These are phyloP conservation scores for Scophthalmus maximus DNA, from an alignment of 2,113 vertebrate species.

Conservation along the genomic window DNA sequence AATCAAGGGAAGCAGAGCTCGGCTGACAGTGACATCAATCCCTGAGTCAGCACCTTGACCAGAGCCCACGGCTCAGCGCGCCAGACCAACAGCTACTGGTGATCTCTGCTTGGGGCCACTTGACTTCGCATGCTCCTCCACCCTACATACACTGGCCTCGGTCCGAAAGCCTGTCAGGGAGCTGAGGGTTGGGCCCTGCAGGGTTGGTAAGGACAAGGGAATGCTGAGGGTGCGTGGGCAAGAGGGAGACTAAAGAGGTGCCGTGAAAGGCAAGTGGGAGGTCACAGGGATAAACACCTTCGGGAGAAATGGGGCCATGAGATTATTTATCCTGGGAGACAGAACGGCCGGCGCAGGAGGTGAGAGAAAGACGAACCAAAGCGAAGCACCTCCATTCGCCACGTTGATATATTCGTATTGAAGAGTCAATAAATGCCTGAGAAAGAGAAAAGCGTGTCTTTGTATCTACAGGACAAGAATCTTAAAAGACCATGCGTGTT, in stretches of 20 bases:
- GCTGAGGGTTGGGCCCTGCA: slow-evolving; percentile 23
- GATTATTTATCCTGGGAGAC: slow-evolving; percentile 81
- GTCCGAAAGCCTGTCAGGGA: slow-evolving; percentile 22
- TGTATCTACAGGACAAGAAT: slow-evolving; percentile 41
- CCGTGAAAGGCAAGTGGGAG: slow-evolving; percentile 65
- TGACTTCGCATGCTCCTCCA: slow-evolving; percentile 19
- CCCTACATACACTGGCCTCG: slow-evolving; percentile 9
- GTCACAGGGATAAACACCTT: slow-evolving; percentile 80
- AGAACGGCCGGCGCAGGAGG: slow-evolving; percentile 55
- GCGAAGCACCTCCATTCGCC: slow-evolving; percentile 60
- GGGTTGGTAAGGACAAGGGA: slow-evolving; percentile 21
- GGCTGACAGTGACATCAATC: slow-evolving; percentile 60
- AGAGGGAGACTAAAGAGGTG: slow-evolving; percentile 52
- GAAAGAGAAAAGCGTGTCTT: slow-evolving; percentile 22
- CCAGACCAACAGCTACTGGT: slow-evolving; percentile 41
- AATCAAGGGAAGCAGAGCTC: slow-evolving; percentile 38
- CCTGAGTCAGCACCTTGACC: slow-evolving; percentile 66
- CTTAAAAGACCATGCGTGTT: slow-evolving; percentile 22
- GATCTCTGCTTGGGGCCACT: slow-evolving; percentile 15
- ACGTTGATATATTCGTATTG: slow-evolving; percentile 59
- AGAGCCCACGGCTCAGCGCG: slow-evolving; percentile 31
- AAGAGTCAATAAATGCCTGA: slow-evolving; percentile 48
- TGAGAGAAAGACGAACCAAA: slow-evolving; percentile 62
- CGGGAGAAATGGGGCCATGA: slow-evolving; percentile 70
- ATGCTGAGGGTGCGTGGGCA: slow-evolving; percentile 28